Percentiles rank a stretch among this genome's conserved stretches.
Evolutionary conservation across 1,140 invertebrate species (phyloP).

Genomic region (Drosophila azteca): DNA sequence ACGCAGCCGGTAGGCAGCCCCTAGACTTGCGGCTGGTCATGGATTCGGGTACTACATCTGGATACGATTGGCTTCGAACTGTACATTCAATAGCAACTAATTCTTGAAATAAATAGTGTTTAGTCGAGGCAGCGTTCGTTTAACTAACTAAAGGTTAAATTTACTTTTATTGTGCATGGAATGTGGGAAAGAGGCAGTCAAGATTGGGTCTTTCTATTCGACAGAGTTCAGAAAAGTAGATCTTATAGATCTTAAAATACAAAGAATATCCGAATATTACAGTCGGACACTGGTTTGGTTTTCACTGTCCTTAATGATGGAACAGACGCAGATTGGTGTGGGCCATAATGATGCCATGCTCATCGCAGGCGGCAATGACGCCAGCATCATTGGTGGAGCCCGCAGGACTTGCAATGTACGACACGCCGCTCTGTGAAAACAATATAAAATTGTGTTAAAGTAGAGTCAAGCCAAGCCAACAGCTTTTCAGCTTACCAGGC

Average conservation of each 20-base stretch:
- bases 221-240: background rate
- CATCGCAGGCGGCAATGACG: constrained; percentile 96
- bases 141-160: constrained; percentile 65
- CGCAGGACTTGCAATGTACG: constrained; percentile 95
- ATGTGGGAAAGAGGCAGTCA: constrained; percentile 42
- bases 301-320: constrained; percentile 90
- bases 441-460: constrained; percentile 17
- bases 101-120: constrained; percentile 67
- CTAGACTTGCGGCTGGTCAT: constrained; percentile 8
- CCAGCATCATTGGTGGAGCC: constrained; percentile 96
- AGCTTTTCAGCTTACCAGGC: constrained; percentile 87
- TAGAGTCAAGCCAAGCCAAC: no score
- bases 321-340: constrained; percentile 97
- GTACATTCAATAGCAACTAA: constrained; percentile 69
- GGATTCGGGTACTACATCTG: constrained; percentile 1
- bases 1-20: constrained; percentile 56
- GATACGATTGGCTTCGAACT: constrained; percentile 27
- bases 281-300: no score
- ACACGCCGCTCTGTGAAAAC: constrained; percentile 93
- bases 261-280: no score
- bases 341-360: constrained; percentile 93
- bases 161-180: constrained; percentile 47
- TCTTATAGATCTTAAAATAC: constrained; percentile 9
- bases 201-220: background rate
- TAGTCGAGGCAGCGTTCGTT: constrained; percentile 66